Base-by-base conservation (phyloP, 2,888 invertebrate species). In the Syrista parreyssii region DNA sequence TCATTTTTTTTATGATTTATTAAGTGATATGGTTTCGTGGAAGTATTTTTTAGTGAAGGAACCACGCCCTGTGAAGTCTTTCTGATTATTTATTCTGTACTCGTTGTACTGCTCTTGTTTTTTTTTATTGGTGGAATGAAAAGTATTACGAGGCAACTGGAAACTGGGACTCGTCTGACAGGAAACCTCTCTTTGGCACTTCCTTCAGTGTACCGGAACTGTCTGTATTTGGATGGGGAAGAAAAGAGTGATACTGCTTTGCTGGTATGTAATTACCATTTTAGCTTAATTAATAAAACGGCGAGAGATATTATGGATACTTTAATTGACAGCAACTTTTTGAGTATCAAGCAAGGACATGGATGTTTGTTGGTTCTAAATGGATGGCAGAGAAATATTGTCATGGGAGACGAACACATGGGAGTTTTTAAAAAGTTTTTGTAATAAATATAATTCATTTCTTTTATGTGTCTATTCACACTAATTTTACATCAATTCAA, bases 401-500 rank as follows among this genome's bases (percentile, higher is more conserved):
- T 76, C 73, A 34, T 31, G 32, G 68, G 69, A 71, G 72, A 77
- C 68, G 77, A 79, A 78, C 80, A 77, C 78, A 34, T 6, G 9
- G 55, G 6, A 23, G 15, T 23, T 9, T 23, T 9, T 23, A 78
- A 78, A 80, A 77, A 77, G 73, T 78, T 73, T 75, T 68, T 55
- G 36, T 79, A 79, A 68, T 73, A 78, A 74, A 72, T 77, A 80
- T 78, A 77, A 81, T 79, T 4, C n/a, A 73, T 79, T 74, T 76
- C n/a, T 71, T 80, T 75, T 75, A 71, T 75, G 32, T 75, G 34
- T 30, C n/a, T 71, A 35, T 31, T 72, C 4, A 15, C 31, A 33
- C 73, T 74, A 79, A 78, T 78, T 80, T 76, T 33, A 12, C 76
- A 69, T 79, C 73, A 12, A 77, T 74, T 74, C 3, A 23, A 76